phyloP scores from a whole-genome alignment of 2,797 vertebrate species.

The Leptoclinus maculatus region DNA sequence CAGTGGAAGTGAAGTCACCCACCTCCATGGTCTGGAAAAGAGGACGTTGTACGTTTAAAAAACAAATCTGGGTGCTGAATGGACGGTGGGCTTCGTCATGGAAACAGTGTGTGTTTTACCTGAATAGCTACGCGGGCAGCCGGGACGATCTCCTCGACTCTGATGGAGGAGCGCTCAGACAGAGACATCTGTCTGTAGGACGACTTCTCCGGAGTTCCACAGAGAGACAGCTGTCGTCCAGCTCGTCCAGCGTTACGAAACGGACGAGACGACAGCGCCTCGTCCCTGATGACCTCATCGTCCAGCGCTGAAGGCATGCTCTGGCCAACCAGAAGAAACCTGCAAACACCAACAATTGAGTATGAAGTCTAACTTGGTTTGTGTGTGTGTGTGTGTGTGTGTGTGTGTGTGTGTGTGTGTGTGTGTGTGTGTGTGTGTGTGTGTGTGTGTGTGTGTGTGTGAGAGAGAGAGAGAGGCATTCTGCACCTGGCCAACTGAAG shows the following conservation, averaged over 20 bases:
- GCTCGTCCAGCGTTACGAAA: conserved; percentile 92
- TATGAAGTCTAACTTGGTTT: background rate
- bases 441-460: background rate
- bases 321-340: conserved; percentile 97
- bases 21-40: conserved; percentile 95
- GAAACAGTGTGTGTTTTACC: conserved; percentile 71
- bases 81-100: background rate
- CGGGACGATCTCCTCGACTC: conserved; percentile 98
- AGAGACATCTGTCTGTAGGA: conserved; percentile 96
- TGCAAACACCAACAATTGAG: conserved; percentile 63
- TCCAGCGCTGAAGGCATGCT: conserved; percentile 94
- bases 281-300: conserved; percentile 93
- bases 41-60: background rate
- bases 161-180: conserved; percentile 97
- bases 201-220: conserved; percentile 96
- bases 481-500: conserved; percentile 95
- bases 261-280: conserved; percentile 93
- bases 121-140: conserved; percentile 98
- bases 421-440: background rate
- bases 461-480: too few relatives aligned
- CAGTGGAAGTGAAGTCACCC: conserved; percentile 95
- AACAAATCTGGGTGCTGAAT: background rate
- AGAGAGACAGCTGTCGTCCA: conserved; percentile 94
- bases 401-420: background rate
- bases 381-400: background rate